Evolutionary conservation across 30 jellyfish, hydroid and myxozoan genomes (phyloP).

Genomic region (Hydra vulgaris): DNA sequence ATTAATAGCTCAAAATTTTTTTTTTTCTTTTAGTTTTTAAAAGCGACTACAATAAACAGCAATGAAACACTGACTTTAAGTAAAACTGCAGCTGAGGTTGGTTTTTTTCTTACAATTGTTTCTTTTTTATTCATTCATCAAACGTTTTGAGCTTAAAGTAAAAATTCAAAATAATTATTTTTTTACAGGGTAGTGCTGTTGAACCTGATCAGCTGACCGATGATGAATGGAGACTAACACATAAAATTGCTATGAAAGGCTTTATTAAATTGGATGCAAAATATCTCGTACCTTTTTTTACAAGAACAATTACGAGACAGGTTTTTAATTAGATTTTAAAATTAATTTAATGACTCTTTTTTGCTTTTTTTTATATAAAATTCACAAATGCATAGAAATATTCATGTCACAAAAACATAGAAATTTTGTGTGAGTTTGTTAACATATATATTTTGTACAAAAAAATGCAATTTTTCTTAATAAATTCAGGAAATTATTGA

Average conservation of each 20-base stretch:
- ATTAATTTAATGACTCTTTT: not conserved
- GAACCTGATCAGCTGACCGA: slow-evolving; percentile 94
- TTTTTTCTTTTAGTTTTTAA: slow-evolving; percentile 3
- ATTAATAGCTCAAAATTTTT: no score
- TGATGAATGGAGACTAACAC: slow-evolving; percentile 72
- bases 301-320: slow-evolving; percentile 85
- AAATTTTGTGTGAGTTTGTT: no score
- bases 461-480: not conserved
- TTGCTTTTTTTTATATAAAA: not conserved
- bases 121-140: not conserved
- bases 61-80: slow-evolving; percentile 56
- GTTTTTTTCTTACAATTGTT: not conserved
- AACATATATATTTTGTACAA: not conserved
- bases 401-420: no score
- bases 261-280: slow-evolving; percentile 74
- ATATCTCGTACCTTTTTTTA: slow-evolving; percentile 81
- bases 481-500: slow-evolving; percentile 68
- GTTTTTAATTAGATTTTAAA: slow-evolving; percentile 9
- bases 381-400: no score
- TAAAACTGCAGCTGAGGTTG: slow-evolving; percentile 94
- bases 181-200: slow-evolving; percentile 69
- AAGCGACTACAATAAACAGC: slow-evolving; percentile 39
- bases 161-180: not conserved
- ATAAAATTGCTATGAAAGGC: slow-evolving; percentile 54
- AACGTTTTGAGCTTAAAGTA: not conserved